phyloP scores from a whole-genome alignment of 2,113 vertebrate species.

The Monopterus albus region DNA sequence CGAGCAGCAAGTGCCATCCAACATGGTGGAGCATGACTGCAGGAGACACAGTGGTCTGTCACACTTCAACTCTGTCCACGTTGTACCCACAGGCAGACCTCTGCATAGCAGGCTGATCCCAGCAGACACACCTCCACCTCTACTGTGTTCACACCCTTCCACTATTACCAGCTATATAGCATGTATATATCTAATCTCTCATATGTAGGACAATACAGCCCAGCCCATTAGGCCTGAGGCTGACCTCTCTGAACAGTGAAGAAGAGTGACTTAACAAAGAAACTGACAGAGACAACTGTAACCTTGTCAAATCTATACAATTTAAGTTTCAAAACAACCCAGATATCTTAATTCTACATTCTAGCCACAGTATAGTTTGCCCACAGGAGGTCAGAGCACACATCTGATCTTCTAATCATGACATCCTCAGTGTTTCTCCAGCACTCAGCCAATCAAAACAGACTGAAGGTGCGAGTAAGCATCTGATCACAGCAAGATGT shows the following conservation, averaged over 20 bases:
- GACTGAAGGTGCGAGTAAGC: constrained; percentile 11
- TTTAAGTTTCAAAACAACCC: constrained; percentile 4
- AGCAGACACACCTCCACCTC: constrained; percentile 71
- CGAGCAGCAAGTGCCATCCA: constrained; percentile 73
- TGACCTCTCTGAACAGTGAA: too few relatives aligned
- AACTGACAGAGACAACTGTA: background rate
- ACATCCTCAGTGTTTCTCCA: background rate
- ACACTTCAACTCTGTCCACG: constrained; percentile 43
- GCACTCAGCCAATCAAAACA: constrained; percentile 1
- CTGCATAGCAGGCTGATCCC: constrained; percentile 54
- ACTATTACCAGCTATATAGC: constrained; percentile 9
- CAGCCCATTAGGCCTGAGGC: too few relatives aligned
- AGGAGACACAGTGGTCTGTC: constrained; percentile 54
- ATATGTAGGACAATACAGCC: too few relatives aligned
- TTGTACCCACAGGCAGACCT: constrained; percentile 46
- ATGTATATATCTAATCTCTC: too few relatives aligned
- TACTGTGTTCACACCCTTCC: constrained; percentile 49
- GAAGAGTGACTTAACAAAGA: background rate
- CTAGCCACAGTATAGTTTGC: too few relatives aligned
- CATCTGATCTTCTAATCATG: background rate
- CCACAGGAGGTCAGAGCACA: background rate
- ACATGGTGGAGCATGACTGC: constrained; percentile 72
- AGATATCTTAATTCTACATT: too few relatives aligned
- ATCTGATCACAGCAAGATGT: constrained; percentile 22
- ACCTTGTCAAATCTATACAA: background rate